Evolutionary conservation across 1,140 invertebrate species (phyloP), one percentile per base, ranked within the genome.

Genomic region (Pantala flavescens): DNA sequence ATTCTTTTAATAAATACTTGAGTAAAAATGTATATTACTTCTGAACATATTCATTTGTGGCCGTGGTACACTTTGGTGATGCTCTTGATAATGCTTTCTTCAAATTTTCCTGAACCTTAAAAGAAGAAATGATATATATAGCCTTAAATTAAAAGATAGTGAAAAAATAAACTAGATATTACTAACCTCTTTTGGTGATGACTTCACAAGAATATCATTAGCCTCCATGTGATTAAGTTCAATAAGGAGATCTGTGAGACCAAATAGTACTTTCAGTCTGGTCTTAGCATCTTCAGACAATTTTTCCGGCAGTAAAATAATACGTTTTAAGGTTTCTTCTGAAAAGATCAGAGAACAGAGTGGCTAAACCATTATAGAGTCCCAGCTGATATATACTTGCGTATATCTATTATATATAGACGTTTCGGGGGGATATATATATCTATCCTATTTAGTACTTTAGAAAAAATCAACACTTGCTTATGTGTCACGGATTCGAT

Each of bases 161-260:
- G 49, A 63, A 63, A 63, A 19, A 63, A 7, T 7, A 63, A 63
- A 63, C 14, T 12, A 63, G 2, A 63, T 3, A 3, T 7, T 3
- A 14, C 49, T 7, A 7, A 63, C 49, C 49, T 63, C 49, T 21
- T 63, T 88, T 0, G 90, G 89, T 75, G 90, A 91, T 23, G 91
- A 89, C 78, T 89, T 87, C 12, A 94, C 84, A 72, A 95, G 83
- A 77, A 95, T 90, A 78, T 93, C 89, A 81, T 94, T 93, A 0
- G 92, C 93, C 83, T 94, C 91, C 75, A 87, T 87, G 21, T 84
- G 79, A 76, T 82, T 90, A 9, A 95, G 83, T 81, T 94, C 92
- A 77, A 89, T 89, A 72, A 91, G 84, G 72, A 84, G 78, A 43
- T 85, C 78, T 79, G 85, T 85, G 0, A 74, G 19, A 11, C 82